Evolutionary conservation across 2,797 vertebrate genomes (phyloP).

Genomic region (Botia kubotai): DNA sequence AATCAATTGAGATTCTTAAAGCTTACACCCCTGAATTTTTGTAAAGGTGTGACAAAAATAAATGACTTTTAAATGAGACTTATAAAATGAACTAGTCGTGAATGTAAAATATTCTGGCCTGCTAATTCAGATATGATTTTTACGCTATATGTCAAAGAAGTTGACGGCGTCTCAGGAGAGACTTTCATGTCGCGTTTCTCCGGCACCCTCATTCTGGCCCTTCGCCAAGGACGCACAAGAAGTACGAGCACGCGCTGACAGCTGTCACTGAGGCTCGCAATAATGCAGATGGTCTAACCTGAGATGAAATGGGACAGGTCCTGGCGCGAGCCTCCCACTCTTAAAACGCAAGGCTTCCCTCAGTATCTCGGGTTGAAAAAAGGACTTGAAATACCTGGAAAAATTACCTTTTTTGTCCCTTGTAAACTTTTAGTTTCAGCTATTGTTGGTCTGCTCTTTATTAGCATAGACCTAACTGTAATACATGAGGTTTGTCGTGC

Average conservation of each 20-base stretch:
- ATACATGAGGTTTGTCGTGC: too few species aligned
- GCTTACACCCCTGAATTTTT: too few species aligned
- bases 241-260: slow-evolving; percentile 69
- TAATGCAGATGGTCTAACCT: slow-evolving; percentile 73
- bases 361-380: neutral
- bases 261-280: slow-evolving; percentile 71
- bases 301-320: slow-evolving; percentile 72
- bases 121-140: too few species aligned
- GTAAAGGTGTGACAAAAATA: too few species aligned
- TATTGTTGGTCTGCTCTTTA: neutral
- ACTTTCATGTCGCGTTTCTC: too few species aligned
- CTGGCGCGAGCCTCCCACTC: slow-evolving; percentile 14
- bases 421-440: neutral
- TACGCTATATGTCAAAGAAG: too few species aligned
- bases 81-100: neutral
- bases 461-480: neutral
- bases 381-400: neutral
- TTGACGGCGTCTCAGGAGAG: too few species aligned
- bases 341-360: neutral
- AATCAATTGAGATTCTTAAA: too few species aligned
- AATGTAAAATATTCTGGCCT: neutral
- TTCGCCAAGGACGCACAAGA: slow-evolving; percentile 67
- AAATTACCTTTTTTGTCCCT: neutral
- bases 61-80: neutral
- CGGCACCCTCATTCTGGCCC: slow-evolving; percentile 52